Conservation (phyloP, 2,113 vertebrate genomes). For the Empidonax traillii region DNA sequence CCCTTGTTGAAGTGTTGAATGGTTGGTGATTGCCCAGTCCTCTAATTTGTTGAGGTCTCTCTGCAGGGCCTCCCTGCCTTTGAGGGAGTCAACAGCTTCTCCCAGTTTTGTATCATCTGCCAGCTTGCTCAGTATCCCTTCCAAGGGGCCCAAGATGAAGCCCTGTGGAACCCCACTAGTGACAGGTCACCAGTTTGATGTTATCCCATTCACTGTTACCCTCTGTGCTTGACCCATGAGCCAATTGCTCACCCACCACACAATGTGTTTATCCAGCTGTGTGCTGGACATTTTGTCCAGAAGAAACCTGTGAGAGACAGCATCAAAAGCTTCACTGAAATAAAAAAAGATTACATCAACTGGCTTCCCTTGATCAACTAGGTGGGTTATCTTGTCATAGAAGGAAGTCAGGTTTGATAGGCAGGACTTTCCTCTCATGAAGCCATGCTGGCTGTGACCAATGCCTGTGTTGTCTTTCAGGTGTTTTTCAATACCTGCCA, state of each 20-base stretch:
- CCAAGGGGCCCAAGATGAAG: not conserved
- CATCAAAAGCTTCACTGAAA: no score
- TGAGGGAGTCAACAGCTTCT: not conserved
- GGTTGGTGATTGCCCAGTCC: not conserved
- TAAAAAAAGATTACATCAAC: no score
- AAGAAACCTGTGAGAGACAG: no score
- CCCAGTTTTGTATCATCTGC: not conserved
- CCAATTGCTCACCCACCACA: no score
- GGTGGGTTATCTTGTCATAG: no score
- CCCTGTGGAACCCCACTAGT: not conserved
- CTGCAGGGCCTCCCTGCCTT: not conserved
- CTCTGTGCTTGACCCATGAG: no score
- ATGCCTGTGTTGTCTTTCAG: not conserved
- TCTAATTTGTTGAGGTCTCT: not conserved
- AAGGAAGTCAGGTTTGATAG: not conserved
- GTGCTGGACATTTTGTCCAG: no score
- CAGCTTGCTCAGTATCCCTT: not conserved
- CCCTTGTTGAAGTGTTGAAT: not conserved
- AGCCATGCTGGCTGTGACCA: not conserved
- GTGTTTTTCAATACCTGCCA: not conserved
- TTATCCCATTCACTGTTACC: not conserved
- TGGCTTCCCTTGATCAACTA: no score
- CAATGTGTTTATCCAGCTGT: no score
- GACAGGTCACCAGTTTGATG: not conserved
- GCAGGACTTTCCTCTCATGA: not conserved